Percentiles rank a stretch among this genome's conserved stretches.
These are phyloP conservation scores for Aix galericulata DNA, from an alignment of 2,113 vertebrate species.

Conservation along the genomic window DNA sequence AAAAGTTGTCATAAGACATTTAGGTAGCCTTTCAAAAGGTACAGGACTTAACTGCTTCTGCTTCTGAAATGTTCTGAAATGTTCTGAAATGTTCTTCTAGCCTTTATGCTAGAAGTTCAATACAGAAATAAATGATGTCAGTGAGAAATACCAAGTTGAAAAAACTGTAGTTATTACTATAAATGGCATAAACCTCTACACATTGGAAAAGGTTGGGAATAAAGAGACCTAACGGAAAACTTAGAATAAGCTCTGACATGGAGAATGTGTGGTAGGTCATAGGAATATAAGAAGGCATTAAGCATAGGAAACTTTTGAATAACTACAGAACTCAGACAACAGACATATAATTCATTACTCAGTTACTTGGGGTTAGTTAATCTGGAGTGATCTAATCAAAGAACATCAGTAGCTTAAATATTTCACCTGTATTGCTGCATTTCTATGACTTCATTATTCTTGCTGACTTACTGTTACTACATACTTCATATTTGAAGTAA, in stretches of 20 bases:
- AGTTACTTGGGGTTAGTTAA: not conserved
- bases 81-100: no score
- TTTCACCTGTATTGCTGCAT: not conserved
- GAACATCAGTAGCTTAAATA: not conserved
- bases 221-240: not conserved
- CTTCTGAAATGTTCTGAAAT: conserved; percentile 1
- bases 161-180: not conserved
- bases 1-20: not conserved
- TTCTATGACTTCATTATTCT: not conserved
- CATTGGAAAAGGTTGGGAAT: not conserved
- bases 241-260: not conserved
- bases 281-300: not conserved
- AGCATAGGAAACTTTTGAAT: not conserved
- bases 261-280: not conserved
- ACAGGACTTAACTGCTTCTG: not conserved
- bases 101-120: not conserved
- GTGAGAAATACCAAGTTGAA: not conserved
- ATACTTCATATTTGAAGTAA: not conserved
- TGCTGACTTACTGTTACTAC: not conserved
- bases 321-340: not conserved
- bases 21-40: not conserved
- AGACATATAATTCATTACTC: not conserved
- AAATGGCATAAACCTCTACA: not conserved
- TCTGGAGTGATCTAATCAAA: not conserved
- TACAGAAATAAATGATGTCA: not conserved